Evolutionary conservation across 2,113 vertebrate species (phyloP).

Genomic region (Microcebus murinus): DNA sequence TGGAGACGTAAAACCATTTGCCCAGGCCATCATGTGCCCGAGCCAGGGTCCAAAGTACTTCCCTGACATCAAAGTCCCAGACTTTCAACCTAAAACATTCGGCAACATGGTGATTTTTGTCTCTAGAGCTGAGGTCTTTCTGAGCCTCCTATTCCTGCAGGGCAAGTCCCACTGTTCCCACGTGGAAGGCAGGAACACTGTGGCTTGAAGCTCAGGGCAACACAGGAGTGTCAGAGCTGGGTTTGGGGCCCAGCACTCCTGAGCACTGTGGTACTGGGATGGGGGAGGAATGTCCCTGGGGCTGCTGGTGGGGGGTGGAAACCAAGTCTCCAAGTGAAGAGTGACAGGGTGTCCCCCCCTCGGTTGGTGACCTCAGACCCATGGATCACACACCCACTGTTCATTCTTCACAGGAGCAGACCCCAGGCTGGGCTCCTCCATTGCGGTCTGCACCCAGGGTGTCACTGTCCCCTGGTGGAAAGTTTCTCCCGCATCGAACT

Average conservation of each 20-base stretch:
- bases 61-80: not conserved
- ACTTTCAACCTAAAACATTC: not conserved
- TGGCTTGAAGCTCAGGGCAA: not conserved
- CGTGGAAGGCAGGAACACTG: not conserved
- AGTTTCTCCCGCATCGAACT: not conserved
- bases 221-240: not conserved
- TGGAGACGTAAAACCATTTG: not conserved
- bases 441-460: not conserved
- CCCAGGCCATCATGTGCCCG: not conserved
- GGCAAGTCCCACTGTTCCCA: not conserved
- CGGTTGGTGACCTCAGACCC: not conserved
- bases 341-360: not conserved
- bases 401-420: not conserved
- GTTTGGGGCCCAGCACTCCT: not conserved
- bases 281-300: not conserved
- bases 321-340: not conserved
- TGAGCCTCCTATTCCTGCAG: not conserved
- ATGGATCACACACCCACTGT: not conserved
- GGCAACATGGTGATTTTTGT: not conserved
- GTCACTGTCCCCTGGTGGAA: not conserved
- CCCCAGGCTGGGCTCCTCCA: not conserved
- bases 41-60: not conserved
- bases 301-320: not conserved
- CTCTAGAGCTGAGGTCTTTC: not conserved
- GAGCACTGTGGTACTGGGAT: not conserved